These are phyloP conservation scores for Laothoe populi DNA, from an alignment of 2,888 invertebrate genomes.

Conservation along the genomic window DNA sequence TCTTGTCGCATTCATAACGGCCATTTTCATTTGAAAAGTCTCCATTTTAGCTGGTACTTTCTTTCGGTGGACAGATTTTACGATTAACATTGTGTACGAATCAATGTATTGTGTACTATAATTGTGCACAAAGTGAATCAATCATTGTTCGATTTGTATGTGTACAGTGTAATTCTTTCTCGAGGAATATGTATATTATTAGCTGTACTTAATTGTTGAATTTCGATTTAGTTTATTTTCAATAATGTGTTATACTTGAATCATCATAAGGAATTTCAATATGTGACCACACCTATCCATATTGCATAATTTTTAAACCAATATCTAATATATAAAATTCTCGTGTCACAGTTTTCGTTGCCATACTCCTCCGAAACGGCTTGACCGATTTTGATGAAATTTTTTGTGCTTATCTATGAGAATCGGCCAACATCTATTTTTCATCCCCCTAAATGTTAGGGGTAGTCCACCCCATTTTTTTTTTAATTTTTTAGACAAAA, in stretches of 20 bases:
- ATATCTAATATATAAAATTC: too few relatives aligned
- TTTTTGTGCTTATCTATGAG: too few relatives aligned
- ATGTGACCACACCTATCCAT: too few relatives aligned
- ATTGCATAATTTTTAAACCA: too few relatives aligned
- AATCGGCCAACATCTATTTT: too few relatives aligned
- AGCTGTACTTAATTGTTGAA: background rate
- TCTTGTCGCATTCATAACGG: slow-evolving; percentile 51
- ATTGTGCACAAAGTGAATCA: background rate
- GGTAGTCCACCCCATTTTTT: too few relatives aligned
- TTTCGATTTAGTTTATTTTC: background rate
- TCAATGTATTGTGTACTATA: slow-evolving; percentile 1
- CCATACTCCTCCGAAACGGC: too few relatives aligned
- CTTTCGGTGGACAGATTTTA: slow-evolving; percentile 2
- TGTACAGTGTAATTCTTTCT: background rate
- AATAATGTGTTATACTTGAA: background rate
- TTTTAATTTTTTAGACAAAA: too few relatives aligned
- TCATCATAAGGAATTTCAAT: too few relatives aligned
- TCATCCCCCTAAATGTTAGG: too few relatives aligned
- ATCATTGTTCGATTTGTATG: background rate
- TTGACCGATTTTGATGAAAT: too few relatives aligned
- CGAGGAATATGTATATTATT: background rate
- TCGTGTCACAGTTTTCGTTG: too few relatives aligned
- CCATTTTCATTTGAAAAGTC: slow-evolving; percentile 17
- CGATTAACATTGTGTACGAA: slow-evolving; percentile 9
- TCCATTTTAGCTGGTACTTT: background rate